Base-by-base conservation (phyloP, 2,888 invertebrate species). In the Meandrusa payeni region DNA sequence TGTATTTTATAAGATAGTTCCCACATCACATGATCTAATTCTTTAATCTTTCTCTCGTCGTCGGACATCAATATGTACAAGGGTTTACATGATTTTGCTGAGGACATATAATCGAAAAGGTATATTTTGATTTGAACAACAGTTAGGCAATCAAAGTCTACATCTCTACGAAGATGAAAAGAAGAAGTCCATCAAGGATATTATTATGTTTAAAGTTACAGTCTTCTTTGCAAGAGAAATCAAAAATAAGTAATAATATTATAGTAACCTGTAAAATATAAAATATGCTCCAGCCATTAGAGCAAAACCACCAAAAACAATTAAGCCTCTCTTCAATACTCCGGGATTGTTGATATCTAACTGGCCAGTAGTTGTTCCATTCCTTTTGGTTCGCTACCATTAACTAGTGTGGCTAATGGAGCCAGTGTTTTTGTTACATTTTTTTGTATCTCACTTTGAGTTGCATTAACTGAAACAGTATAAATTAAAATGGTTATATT, bases 241-340 rank as follows among this genome's bases (percentile, higher is more conserved):
- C n/a, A n/a, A n/a, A n/a, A n/a, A n/a, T n/a, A n/a, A n/a, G 10
- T 10, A 19, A 4, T 15, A 15, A 3, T 4, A 15, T 15, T 37
- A 46, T 29, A 48, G 42, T 59, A 70, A 88, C 88, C 75, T 86
- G 54, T 87, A 88, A 56, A 86, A 82, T 61, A 88, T 69, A 47
- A 85, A 81, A 57, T 88, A 88, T 7, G 81, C 81, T 7, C 73
- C 56, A 9, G 80, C 87, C 46, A 88, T 59, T 7, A 88, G 53
- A 1, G 77, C 72, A 59, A 88, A 82, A 27, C 86, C 86, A 39
- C 88, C 86, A 55, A 88, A 88, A 0, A 88, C 88, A 38, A 88
- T 88, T 1, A 81, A 54, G 1, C 77, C 88, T 52, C 88, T 64
- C 49, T 78, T 86, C 26, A 80, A 50, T 17, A 86, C 88, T 20